phyloP scores from a whole-genome alignment of 2,888 invertebrate species.

The Prostheceraeus crozeri region DNA sequence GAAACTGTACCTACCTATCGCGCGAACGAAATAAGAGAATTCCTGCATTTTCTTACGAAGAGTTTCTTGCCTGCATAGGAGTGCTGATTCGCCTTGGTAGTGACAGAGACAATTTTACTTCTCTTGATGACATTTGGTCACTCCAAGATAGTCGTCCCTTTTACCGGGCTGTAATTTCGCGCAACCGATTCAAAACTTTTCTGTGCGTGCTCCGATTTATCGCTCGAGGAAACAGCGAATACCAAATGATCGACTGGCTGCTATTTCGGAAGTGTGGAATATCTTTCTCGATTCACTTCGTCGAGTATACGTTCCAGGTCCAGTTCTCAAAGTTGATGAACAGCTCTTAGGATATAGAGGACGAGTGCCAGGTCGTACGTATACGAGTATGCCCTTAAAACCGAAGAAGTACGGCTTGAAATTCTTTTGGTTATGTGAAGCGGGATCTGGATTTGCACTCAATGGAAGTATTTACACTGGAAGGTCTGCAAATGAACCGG shows the following conservation, averaged over 20 bases:
- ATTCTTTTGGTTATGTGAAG: neutral
- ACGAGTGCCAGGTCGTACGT: constrained; percentile 3
- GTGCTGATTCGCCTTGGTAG: neutral
- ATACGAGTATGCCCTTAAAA: neutral
- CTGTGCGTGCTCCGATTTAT: constrained; percentile 6
- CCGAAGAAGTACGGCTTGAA: constrained; percentile 17
- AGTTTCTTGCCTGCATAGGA: constrained; percentile 5
- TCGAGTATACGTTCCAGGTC: constrained; percentile 6
- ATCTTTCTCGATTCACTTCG: neutral
- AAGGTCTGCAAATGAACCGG: constrained; percentile 2
- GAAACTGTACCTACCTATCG: too few species aligned
- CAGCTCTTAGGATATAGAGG: constrained; percentile 7
- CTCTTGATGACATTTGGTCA: constrained; percentile 15
- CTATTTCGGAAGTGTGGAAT: neutral
- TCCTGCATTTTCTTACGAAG: constrained; percentile 3
- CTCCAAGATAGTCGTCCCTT: neutral
- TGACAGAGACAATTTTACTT: neutral
- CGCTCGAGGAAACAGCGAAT: neutral
- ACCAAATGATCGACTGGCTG: constrained; percentile 19
- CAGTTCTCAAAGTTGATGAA: neutral
- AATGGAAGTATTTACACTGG: constrained; percentile 9
- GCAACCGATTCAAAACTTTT: constrained; percentile 16
- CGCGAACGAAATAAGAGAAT: too few species aligned
- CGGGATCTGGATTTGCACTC: constrained; percentile 3
- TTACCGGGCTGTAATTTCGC: neutral